Evolutionary conservation across 2,113 vertebrate species (phyloP), one percentile per base, ranked within the genome.

Genomic region (Sorex araneus): DNA sequence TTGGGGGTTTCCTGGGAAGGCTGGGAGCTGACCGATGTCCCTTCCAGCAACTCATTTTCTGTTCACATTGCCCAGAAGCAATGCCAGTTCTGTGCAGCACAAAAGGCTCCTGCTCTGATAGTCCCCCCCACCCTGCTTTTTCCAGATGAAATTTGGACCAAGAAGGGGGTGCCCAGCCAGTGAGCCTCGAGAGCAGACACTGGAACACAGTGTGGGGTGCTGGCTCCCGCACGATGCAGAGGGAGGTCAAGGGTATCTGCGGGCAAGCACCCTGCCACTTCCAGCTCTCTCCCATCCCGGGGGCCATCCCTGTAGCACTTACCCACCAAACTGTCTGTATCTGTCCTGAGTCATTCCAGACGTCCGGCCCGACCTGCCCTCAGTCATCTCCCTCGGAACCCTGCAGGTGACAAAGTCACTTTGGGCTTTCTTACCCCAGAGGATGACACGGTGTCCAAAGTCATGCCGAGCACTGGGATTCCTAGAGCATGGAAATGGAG

Each of bases 11-110:
- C 73, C 80, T 82, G 32, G 69, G 77, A 78, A 82, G 47, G 25
- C 73, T 69, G 40, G 34, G 40, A 93, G 30, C 30, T 54, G 67
- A 30, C 69, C 54, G 84, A 50, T 11, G 54, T 36, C 50, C 45
- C 60, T 86, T 76, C 66, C 25, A 8, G 13, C 19, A 36, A 43
- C 79, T 83, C 27, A 50, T 75, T 94, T 89, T 92, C 45, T 92
- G 12, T n/a, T 81, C 76, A 84, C 80, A 8, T 57, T 83, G 60
- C 71, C 75, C 79, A 32, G 71, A 75, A 34, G 28, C 79, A 86
- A 50, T 77, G 67, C 88, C 90, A 87, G 36, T 73, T 92, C 92
- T 91, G 73, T 86, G 50, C 57, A 82, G 70, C 40, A 70, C 40
- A 47, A 50, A 87, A 23, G 78, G 34, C 60, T 1, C 43, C 50